Conservation (phyloP, 92 coral and sea anemone genomes). For the Isaurus tuberculatus region DNA sequence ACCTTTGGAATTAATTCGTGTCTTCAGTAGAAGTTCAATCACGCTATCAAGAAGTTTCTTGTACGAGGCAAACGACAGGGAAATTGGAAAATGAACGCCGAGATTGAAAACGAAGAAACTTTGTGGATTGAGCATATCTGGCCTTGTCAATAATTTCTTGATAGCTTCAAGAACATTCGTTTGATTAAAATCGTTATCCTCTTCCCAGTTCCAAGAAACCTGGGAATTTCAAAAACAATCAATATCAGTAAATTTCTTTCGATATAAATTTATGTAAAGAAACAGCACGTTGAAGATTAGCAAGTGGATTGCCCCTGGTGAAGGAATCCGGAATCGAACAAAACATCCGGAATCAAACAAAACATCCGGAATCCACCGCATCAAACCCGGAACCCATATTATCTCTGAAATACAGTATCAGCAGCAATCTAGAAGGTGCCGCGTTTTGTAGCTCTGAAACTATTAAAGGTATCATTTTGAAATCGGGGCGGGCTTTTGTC, state of each 20-base stretch:
- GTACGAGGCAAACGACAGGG: slow-evolving; percentile 32
- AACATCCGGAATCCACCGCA: no score
- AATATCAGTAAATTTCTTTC: neutral
- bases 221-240: neutral
- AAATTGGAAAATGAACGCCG: slow-evolving; percentile 30
- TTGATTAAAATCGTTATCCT: slow-evolving; percentile 32
- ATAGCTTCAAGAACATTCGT: slow-evolving; percentile 31
- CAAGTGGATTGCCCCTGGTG: no score
- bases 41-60: slow-evolving; percentile 28
- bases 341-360: no score
- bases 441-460: no score
- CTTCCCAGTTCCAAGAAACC: slow-evolving; percentile 26
- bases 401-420: no score
- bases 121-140: slow-evolving; percentile 25
- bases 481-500: no score
- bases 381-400: no score
- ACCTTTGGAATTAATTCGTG: neutral
- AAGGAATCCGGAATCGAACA: no score
- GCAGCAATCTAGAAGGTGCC: no score
- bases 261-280: no score
- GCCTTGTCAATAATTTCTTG: neutral
- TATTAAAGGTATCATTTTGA: no score
- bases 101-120: slow-evolving; percentile 32
- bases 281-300: no score
- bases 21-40: slow-evolving; percentile 2